Evolutionary conservation across 2,797 vertebrate genomes (phyloP).

Genomic region (Telmatherina bonti): DNA sequence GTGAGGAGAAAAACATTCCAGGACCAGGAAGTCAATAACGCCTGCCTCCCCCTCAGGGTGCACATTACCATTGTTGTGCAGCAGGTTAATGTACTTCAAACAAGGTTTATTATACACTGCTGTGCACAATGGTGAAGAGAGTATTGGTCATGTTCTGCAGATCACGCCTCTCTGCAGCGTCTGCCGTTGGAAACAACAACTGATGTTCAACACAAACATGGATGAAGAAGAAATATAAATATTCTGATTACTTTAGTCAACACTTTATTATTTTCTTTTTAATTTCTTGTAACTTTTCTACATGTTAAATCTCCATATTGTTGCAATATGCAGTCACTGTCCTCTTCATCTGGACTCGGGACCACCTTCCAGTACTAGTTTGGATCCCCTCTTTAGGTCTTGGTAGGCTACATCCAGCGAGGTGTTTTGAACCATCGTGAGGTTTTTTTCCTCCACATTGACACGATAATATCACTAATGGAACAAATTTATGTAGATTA

Average conservation of each 20-base stretch:
- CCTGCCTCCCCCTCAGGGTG: conserved; percentile 77
- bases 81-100: conserved; percentile 86
- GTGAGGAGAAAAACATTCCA: conserved; percentile 78
- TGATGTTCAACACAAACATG: neutral
- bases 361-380: too few species aligned
- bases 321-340: too few species aligned
- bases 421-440: too few species aligned
- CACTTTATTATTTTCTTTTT: too few species aligned
- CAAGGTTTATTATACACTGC: conserved; percentile 83
- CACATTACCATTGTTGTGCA: conserved; percentile 82
- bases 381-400: too few species aligned
- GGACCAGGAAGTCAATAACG: conserved; percentile 83
- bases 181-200: conserved; percentile 19
- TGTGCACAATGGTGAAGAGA: conserved; percentile 72
- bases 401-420: too few species aligned
- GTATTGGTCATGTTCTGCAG: conserved; percentile 46
- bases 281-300: neutral
- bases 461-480: too few species aligned
- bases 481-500: too few species aligned
- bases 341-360: too few species aligned
- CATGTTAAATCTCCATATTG: neutral
- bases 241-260: neutral
- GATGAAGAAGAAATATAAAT: neutral
- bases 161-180: conserved; percentile 32
- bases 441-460: too few species aligned